Percentiles rank a stretch among this genome's conserved stretches.
Conservation (phyloP, 2,113 vertebrate species). For the Naja naja region DNA sequence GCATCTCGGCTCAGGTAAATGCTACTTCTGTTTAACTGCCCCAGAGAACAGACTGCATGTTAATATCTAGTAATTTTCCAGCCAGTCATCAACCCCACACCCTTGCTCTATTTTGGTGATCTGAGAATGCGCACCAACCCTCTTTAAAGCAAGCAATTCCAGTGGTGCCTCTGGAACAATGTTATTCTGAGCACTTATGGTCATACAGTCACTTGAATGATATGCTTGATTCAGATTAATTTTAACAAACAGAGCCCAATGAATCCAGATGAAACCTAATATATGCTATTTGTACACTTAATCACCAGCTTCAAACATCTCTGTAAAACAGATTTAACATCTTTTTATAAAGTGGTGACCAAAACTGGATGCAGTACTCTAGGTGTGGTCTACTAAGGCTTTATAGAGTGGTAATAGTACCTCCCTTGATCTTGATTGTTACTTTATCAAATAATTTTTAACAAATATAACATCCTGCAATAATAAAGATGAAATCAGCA, state of each 20-base stretch:
- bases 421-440: not conserved
- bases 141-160: not conserved
- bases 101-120: not conserved
- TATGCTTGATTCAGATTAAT: not conserved
- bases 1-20: no score
- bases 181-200: not conserved
- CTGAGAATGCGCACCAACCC: not conserved
- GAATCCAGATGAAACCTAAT: not conserved
- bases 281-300: not conserved
- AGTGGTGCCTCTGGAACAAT: not conserved
- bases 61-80: not conserved
- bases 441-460: not conserved
- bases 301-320: not conserved
- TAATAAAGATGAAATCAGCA: not conserved
- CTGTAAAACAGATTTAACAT: not conserved
- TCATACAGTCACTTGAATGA: not conserved
- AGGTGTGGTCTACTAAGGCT: no score
- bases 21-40: not conserved
- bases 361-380: no score
- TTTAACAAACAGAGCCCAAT: not conserved
- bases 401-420: no score
- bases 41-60: not conserved
- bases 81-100: not conserved
- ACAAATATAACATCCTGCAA: not conserved
- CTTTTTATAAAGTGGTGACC: no score